A percentile compares a stretch with the other conserved stretches of the same genome.
These are phyloP conservation scores for Branchinecta lindahli DNA, from an alignment of 1,140 invertebrate genomes.

Conservation along the genomic window DNA sequence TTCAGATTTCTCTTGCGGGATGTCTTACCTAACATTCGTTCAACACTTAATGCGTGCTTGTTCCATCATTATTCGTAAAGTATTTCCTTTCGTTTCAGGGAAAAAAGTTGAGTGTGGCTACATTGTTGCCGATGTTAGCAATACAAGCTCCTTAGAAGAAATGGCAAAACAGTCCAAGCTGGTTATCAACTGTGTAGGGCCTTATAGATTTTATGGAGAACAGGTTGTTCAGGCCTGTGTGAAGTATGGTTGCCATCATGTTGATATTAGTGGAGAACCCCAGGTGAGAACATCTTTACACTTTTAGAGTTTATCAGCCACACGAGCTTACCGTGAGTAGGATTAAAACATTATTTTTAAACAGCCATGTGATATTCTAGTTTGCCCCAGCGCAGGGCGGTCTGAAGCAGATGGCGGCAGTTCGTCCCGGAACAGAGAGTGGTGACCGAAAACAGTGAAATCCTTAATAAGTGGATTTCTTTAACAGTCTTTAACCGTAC, in stretches of 20 bases:
- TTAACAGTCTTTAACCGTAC: too few species aligned
- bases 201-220: conserved; percentile 72
- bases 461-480: too few species aligned
- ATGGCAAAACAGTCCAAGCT: conserved; percentile 60
- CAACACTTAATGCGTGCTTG: not conserved
- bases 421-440: too few species aligned
- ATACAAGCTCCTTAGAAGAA: conserved; percentile 47
- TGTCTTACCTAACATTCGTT: conserved; percentile 4
- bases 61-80: conserved; percentile 13
- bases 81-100: conserved; percentile 32
- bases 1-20: too few species aligned
- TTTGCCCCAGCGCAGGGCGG: too few species aligned
- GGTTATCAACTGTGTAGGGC: conserved; percentile 73
- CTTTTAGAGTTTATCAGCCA: too few species aligned
- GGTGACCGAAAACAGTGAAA: too few species aligned
- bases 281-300: conserved; percentile 31
- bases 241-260: conserved; percentile 57
- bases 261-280: conserved; percentile 83
- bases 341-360: too few species aligned
- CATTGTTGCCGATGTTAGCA: conserved; percentile 58
- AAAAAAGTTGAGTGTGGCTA: conserved; percentile 44
- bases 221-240: conserved; percentile 81
- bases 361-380: too few species aligned
- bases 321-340: too few species aligned
- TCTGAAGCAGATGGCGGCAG: too few species aligned